Evolutionary conservation across 1,140 invertebrate species (phyloP).

Genomic region (Lucilia cuprina): DNA sequence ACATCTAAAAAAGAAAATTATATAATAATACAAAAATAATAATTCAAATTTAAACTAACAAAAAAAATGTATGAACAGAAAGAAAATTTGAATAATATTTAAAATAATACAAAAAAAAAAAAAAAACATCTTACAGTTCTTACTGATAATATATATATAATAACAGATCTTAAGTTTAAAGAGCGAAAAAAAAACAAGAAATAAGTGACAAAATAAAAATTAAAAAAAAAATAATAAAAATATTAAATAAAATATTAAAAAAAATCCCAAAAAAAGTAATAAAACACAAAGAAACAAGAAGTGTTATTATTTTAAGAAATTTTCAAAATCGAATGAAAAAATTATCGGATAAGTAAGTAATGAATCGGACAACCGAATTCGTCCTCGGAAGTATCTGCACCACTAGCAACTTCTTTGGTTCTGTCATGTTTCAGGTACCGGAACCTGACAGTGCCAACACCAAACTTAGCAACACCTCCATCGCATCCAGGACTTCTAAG

Average conservation of each 20-base stretch:
- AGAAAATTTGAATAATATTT: background rate
- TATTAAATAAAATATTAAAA: conserved; percentile 19
- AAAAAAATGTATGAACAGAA: background rate
- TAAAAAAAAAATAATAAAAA: background rate
- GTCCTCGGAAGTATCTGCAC: no score
- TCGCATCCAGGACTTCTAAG: no score
- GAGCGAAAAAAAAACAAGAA: background rate
- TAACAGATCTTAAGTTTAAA: background rate
- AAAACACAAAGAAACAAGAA: background rate
- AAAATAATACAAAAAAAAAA: background rate
- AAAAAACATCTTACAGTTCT: background rate
- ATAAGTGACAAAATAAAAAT: background rate
- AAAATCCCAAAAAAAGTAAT: conserved; percentile 32
- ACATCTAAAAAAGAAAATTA: background rate
- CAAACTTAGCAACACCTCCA: no score
- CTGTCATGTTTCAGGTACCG: no score
- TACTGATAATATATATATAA: background rate
- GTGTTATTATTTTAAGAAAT: background rate
- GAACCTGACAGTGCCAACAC: no score
- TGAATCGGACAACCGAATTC: no score
- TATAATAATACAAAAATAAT: background rate
- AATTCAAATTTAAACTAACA: background rate
- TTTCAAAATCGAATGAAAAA: background rate
- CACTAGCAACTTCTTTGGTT: no score
- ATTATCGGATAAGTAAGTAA: no score